Base-by-base conservation (phyloP, 1,140 invertebrate genomes). In the Camponotus floridanus region DNA sequence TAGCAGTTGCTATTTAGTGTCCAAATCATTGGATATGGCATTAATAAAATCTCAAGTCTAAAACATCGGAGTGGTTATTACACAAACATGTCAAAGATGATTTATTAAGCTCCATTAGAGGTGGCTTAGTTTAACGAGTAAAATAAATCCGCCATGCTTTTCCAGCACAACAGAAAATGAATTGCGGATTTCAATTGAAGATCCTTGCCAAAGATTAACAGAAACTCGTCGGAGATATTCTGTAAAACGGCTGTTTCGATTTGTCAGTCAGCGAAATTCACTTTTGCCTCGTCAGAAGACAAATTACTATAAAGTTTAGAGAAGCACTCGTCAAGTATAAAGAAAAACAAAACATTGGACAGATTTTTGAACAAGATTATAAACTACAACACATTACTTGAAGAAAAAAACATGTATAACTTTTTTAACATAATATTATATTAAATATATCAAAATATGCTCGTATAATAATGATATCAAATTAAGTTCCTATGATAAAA, bases 131-230 rank as follows among this genome's bases (percentile, higher is more conserved):
- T 73, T 83, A 73, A 48, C 79, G 79, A 61, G 55, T 45, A 61
- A 71, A 73, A 83, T 68, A 73, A 55, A n/a, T 73, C 31, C 26
- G 55, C 21, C 67, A 59, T 11, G 36, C 67, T 59, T 61, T 61
- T 73, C 79, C 67, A 68, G 8, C 48, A 61, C 45, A 67, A 81
- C 67, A 26, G 51, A 71, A 55, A 55, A 73, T 81, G 51, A 80
- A 80, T 80, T 80, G 42, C 76, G 48, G 65, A 73, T 81, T 55
- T 71, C 51, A 42, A 73, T 81, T 81, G 51, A 81, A 70, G 67
- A 59, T 83, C 55, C 33, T 18, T 4, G 39, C 36, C 39, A 21
- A 61, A 45, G 36, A 83, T 83, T 81, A 81, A 81, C 55, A 73
- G 79, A 73, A 71, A 71, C 6, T 31, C 33, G 78, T 31, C 48